phyloP scores from a whole-genome alignment of 1,140 invertebrate genomes.

The Neodiprion pinetum region DNA sequence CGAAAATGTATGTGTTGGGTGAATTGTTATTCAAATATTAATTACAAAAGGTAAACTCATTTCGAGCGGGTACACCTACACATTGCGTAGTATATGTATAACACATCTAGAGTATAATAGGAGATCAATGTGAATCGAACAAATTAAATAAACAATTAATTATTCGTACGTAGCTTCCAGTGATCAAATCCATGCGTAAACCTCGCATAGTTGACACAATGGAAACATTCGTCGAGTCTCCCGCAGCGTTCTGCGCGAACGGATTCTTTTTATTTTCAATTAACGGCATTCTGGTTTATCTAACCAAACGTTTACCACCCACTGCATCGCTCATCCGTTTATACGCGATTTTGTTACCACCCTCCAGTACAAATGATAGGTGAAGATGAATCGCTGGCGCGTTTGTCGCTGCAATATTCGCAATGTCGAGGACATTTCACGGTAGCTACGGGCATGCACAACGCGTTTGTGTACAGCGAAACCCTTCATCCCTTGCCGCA shows the following conservation, averaged over 20 bases:
- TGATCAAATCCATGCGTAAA: neutral
- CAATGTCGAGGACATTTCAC: no score
- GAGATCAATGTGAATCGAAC: neutral
- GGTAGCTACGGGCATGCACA: no score
- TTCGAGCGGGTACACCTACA: neutral
- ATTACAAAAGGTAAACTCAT: neutral
- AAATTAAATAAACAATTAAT: conserved; percentile 4
- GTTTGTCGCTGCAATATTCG: neutral
- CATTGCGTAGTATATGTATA: no score
- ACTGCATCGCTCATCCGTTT: neutral
- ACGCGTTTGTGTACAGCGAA: no score
- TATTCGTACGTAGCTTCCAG: neutral
- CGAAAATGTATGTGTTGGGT: neutral
- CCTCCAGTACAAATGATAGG: neutral
- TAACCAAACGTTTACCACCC: neutral
- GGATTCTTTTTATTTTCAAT: neutral
- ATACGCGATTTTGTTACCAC: no score
- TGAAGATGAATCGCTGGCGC: neutral
- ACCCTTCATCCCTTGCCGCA: neutral
- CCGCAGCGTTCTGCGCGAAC: no score
- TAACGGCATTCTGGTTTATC: neutral
- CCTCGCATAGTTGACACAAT: no score
- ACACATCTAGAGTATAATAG: no score
- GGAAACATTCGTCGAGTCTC: no score
- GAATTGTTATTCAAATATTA: neutral